Base-by-base conservation (phyloP, 2,797 vertebrate genomes). In the Silurus lanzhouensis region DNA sequence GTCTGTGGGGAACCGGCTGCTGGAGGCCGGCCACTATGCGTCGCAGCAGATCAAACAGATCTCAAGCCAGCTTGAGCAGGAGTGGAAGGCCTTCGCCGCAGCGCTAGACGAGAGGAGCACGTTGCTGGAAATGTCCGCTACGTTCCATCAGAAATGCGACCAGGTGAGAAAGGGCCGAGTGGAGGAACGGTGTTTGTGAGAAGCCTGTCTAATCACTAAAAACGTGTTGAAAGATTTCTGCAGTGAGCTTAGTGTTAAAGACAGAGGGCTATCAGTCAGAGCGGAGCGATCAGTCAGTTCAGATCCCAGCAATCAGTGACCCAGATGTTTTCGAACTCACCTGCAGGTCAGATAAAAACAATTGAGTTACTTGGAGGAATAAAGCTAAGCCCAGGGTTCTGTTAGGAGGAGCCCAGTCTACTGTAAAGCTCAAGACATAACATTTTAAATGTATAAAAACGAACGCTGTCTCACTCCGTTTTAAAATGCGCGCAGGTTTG, bases 11-110 rank as follows among this genome's bases (percentile, higher is more conserved):
- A 98, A 95, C 90, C 97, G 98, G 81, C 92, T 99, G 92, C 95
- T 99, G 5, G 98, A 99, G 93, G 98, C 98, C 0, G 98, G 97
- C 72, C 98, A 99, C 93, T 99, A 99, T 0, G 98, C 98, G 76
- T 98, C 98, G 0, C 97, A 98, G 94, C 98, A 99, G 92, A 99
- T 99, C 89, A 98, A 99, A 89, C 98, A 99, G 95, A 99, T 99
- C 81, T 97, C 98, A 0, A 92, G 94, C 86, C 98, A 99, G 94
- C 77, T 99, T 92, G 98, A 99, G 87, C 97, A 99, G 91, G 98
- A 99, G 90, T 99, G 98, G 98, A 99, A 99, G 91, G 97, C 97
- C 0, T 99, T 99, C 2, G 98, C 98, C 0, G 98, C 98, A 0
- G 98, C 98, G 0, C 92, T 99, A 92, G 98, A 99, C 6, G 98